Evolutionary conservation across 2,888 invertebrate species (phyloP).

Genomic region (Odontocerum albicorne): DNA sequence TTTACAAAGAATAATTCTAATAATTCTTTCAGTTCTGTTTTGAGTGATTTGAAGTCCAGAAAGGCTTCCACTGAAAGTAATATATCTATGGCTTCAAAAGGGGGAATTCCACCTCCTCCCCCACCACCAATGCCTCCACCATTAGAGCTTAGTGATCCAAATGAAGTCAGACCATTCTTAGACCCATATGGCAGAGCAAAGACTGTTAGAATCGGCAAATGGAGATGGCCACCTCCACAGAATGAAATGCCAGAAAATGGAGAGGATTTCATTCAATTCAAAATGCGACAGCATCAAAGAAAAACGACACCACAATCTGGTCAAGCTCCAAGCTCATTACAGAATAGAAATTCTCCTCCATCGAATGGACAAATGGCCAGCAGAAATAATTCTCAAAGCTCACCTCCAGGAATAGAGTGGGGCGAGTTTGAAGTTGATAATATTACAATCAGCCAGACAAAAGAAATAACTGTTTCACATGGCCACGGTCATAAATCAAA

Average conservation of each 20-base stretch:
- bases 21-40: conserved; percentile 33
- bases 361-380: conserved; percentile 40
- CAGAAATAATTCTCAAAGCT: conserved; percentile 45
- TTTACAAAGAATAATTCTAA: conserved; percentile 42
- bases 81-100: conserved; percentile 43
- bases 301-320: conserved; percentile 74
- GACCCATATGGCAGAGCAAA: conserved; percentile 93
- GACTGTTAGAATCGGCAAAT: conserved; percentile 92
- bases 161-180: conserved; percentile 79
- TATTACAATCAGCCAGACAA: conserved; percentile 45
- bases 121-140: conserved; percentile 92
- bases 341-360: conserved; percentile 39
- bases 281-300: conserved; percentile 79
- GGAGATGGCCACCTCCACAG: conserved; percentile 90
- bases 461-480: conserved; percentile 40
- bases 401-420: conserved; percentile 73
- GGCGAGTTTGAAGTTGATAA: conserved; percentile 81
- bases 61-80: conserved; percentile 54
- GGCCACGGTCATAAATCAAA: conserved; percentile 43
- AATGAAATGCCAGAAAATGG: conserved; percentile 68
- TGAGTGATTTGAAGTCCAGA: conserved; percentile 44
- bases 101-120: conserved; percentile 70
- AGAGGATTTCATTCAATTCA: conserved; percentile 86
- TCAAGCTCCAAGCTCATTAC: conserved; percentile 30
- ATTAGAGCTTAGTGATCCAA: conserved; percentile 76